These are phyloP conservation scores for Lutraria lutraria DNA, from an alignment of 2,888 invertebrate species.

Conservation along the genomic window DNA sequence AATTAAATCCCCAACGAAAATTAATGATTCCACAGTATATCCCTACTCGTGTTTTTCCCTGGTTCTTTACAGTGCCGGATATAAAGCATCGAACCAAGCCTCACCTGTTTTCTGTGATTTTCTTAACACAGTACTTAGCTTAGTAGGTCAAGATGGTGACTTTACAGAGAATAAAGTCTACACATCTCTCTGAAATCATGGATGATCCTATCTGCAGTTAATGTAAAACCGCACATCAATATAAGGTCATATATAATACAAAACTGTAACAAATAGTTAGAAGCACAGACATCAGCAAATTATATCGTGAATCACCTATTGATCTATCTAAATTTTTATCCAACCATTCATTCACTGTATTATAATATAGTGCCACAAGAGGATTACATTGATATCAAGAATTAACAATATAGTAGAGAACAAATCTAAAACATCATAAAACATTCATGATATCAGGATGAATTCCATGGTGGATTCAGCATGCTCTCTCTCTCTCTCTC, in stretches of 20 bases:
- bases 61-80: too few species aligned
- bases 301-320: slow-evolving; percentile 3
- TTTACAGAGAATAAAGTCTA: too few species aligned
- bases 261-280: neutral
- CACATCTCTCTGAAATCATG: too few species aligned
- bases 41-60: too few species aligned
- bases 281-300: slow-evolving; percentile 1
- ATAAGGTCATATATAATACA: neutral
- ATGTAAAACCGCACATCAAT: neutral
- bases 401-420: slow-evolving; percentile 10
- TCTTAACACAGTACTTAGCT: too few species aligned
- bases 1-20: too few species aligned
- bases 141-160: too few species aligned
- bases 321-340: neutral
- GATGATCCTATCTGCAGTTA: too few species aligned
- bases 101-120: too few species aligned
- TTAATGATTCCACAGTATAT: too few species aligned
- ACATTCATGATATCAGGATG: slow-evolving; percentile 1
- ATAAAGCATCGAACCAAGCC: too few species aligned
- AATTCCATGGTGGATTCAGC: neutral
- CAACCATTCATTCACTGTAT: neutral
- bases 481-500: too few species aligned
- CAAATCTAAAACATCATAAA: slow-evolving; percentile 13
- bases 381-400: neutral
- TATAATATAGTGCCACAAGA: neutral